These are phyloP conservation scores for Podabrus alpinus DNA, from an alignment of 2,888 invertebrate species.

Conservation along the genomic window DNA sequence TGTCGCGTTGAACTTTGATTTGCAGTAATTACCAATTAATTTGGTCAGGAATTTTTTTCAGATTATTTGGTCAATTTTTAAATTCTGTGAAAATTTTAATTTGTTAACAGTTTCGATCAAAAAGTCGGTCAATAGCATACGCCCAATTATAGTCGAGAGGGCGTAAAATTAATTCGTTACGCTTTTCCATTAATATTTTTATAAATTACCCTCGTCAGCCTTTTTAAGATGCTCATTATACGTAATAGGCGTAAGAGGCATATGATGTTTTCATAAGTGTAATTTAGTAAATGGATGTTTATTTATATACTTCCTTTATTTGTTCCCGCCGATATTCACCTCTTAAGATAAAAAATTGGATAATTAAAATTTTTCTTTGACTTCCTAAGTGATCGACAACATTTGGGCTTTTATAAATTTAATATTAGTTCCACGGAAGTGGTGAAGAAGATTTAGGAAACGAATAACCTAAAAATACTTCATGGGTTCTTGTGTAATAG, in stretches of 20 bases:
- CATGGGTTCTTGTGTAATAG: not conserved
- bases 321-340: not conserved
- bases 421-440: not conserved
- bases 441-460: not conserved
- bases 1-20: not conserved
- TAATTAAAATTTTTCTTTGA: not conserved
- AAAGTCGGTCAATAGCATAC: not conserved
- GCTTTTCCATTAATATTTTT: not conserved
- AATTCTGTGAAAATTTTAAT: not conserved
- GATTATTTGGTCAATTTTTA: not conserved
- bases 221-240: not conserved
- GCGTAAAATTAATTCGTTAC: not conserved
- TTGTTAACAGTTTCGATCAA: not conserved
- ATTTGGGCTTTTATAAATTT: not conserved
- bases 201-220: not conserved
- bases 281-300: not conserved
- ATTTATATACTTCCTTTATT: not conserved
- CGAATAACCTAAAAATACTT: not conserved
- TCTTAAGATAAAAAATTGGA: not conserved
- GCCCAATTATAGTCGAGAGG: not conserved
- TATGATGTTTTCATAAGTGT: not conserved
- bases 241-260: not conserved
- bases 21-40: not conserved
- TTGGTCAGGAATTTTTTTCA: not conserved
- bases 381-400: not conserved